Evolutionary conservation across 1,140 invertebrate species (phyloP).

Genomic region (Parasteatoda tepidariorum): DNA sequence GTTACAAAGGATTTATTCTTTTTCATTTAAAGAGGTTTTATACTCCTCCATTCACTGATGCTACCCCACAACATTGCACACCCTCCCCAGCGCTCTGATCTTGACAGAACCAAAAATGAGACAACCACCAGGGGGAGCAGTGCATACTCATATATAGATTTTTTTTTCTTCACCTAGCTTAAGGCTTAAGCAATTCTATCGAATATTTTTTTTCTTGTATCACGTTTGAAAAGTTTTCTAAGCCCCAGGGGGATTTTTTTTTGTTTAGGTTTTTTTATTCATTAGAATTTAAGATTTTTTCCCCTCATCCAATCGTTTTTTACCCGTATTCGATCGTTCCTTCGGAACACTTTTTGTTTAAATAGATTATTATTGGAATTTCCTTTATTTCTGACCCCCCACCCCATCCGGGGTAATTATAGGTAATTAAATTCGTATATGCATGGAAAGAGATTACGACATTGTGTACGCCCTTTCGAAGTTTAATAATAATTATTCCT

Average conservation of each 20-base stretch:
- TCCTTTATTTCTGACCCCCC: neutral
- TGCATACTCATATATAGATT: slow-evolving; percentile 3
- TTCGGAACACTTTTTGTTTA: slow-evolving; percentile 38
- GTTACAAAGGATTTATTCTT: no score
- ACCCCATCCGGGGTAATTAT: slow-evolving; percentile 38
- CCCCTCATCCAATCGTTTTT: slow-evolving; percentile 28
- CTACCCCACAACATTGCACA: neutral
- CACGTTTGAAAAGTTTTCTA: slow-evolving; percentile 13
- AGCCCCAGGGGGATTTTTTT: slow-evolving; percentile 26
- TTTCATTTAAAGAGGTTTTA: no score
- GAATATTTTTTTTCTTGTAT: neutral
- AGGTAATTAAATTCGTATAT: slow-evolving; percentile 55
- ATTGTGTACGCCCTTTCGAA: slow-evolving; percentile 15
- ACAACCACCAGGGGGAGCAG: slow-evolving; percentile 22
- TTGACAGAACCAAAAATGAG: slow-evolving; percentile 46
- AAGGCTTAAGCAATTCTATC: slow-evolving; percentile 45
- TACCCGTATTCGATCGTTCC: slow-evolving; percentile 29
- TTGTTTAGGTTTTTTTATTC: neutral
- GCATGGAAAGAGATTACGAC: slow-evolving; percentile 41
- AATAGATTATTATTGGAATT: slow-evolving; percentile 57
- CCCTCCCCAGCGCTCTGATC: slow-evolving; percentile 18
- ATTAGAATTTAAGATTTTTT: neutral
- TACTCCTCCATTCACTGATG: slow-evolving; percentile 1
- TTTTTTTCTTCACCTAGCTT: slow-evolving; percentile 50
- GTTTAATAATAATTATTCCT: slow-evolving; percentile 54